phyloP scores from a whole-genome alignment of 2,113 vertebrate species.

The Cyphomyrus discorhynchus region DNA sequence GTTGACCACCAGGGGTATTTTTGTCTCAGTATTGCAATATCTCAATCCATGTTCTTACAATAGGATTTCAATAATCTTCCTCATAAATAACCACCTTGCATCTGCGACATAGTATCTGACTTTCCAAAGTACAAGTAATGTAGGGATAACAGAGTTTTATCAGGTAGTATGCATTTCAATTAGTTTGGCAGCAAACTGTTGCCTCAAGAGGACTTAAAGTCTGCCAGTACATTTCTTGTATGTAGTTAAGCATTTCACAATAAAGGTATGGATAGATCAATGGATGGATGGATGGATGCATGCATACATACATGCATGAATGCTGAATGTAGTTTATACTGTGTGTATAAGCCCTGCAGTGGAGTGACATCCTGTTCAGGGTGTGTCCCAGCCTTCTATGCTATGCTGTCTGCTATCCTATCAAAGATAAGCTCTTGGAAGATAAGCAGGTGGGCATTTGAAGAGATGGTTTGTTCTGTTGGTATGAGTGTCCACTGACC shows the following conservation, averaged over 20 bases:
- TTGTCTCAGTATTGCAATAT: not conserved
- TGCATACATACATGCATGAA: not conserved
- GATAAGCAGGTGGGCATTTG: not conserved
- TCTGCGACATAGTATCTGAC: not conserved
- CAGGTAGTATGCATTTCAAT: not conserved
- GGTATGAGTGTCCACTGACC: not conserved
- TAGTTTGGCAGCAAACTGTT: not conserved
- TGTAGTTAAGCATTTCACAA: not conserved
- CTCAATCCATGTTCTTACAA: not conserved
- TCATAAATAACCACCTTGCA: not conserved
- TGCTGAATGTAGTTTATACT: not conserved
- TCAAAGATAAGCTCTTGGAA: not conserved
- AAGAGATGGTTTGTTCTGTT: not conserved
- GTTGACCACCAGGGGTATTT: not conserved
- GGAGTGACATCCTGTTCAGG: not conserved
- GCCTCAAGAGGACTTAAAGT: not conserved
- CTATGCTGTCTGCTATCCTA: not conserved
- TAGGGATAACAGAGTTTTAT: not conserved
- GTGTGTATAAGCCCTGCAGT: not conserved
- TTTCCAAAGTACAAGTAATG: not conserved
- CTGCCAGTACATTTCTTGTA: not conserved
- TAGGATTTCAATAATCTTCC: not conserved
- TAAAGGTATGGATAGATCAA: not conserved
- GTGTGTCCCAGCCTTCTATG: not conserved
- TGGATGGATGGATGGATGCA: not conserved